Base-by-base conservation (phyloP, 2,797 vertebrate genomes). In the Bothrops alternatus region DNA sequence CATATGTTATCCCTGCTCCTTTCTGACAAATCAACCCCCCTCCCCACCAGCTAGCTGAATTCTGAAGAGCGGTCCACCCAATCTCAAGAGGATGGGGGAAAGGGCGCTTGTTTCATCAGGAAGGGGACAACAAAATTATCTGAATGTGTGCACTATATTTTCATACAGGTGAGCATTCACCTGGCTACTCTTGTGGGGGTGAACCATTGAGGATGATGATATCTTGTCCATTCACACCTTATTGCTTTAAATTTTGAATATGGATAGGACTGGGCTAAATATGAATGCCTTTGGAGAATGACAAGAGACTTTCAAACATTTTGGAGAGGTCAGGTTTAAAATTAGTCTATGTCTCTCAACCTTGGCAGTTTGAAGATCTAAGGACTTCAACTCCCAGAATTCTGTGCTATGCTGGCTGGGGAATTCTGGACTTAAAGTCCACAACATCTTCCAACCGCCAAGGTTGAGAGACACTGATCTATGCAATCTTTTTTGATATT, bases 161-260 rank as follows among this genome's bases (percentile, higher is more conserved):
- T 2, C 55, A 65, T 14, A 65, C 14, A 86, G 1, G 14, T 86
- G 69, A 37, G 42, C 42, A 11, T 56, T 86, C n/a, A 58, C 53
- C 8, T 3, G 16, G 18, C 61, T 53, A 50, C 26, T n/a, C 16
- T 63, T 37, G 10, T 25, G 32, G 13, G 13, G 4, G 56, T 53
- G 12, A 56, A 69, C 23, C 11, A 42, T 25, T 25, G 12, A 14
- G 25, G 63, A 87, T 37, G n/a, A 37, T 5, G n/a, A 42, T 28
- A 25, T 23, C 23, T 20, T 85, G 8, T 65, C n/a, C 37, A n/a
- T n/a, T 25, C 20, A 13, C 4, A 32, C 37, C 37, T 50, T 12
- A 60, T n/a, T 78, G 13, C 47, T 90, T 88, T 60, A 60, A 90
- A 86, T 89, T 92, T 42, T 56, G 91, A 37, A 65, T 85, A 65